phyloP scores from a whole-genome alignment of 2,113 vertebrate species.

The Leuciscus idus region DNA sequence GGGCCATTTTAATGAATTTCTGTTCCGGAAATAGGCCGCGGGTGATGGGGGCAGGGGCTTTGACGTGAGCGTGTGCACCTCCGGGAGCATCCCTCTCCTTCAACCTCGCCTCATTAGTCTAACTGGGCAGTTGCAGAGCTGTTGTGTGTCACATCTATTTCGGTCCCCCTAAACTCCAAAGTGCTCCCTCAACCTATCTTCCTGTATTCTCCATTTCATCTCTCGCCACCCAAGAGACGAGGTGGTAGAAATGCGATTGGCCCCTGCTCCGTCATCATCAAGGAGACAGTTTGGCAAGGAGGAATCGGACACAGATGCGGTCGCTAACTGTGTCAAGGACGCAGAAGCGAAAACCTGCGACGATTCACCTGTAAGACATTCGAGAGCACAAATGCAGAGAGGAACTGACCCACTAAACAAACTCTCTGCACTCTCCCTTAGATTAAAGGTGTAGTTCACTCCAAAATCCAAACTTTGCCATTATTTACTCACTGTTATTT shows the following conservation, averaged over 20 bases:
- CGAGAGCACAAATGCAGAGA: background rate
- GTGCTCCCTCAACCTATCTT: conserved; percentile 41
- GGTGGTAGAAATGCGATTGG: conserved; percentile 52
- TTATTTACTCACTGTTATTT: background rate
- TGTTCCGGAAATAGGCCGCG: conserved; percentile 66
- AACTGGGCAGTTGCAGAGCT: conserved; percentile 60
- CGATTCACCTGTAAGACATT: conserved; percentile 43
- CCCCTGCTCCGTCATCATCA: conserved; percentile 56
- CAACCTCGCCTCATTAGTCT: conserved; percentile 71
- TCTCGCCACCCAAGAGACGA: conserved; percentile 53
- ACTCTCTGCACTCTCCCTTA: background rate
- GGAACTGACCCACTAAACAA: background rate
- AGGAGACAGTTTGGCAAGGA: conserved; percentile 57
- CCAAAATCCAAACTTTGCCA: background rate
- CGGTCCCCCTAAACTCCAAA: conserved; percentile 51
- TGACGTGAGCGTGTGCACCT: conserved; percentile 47
- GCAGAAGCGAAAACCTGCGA: conserved; percentile 31
- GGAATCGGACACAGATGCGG: conserved; percentile 36
- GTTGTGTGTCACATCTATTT: conserved; percentile 70
- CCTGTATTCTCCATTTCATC: conserved; percentile 41
- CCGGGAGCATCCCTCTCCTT: conserved; percentile 61
- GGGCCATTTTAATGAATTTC: conserved; percentile 48
- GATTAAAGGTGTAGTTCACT: background rate
- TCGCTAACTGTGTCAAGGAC: conserved; percentile 72
- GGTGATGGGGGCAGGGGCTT: conserved; percentile 63